Base-by-base conservation (phyloP, 2,888 invertebrate species). In the Trichopria drosophilae region DNA sequence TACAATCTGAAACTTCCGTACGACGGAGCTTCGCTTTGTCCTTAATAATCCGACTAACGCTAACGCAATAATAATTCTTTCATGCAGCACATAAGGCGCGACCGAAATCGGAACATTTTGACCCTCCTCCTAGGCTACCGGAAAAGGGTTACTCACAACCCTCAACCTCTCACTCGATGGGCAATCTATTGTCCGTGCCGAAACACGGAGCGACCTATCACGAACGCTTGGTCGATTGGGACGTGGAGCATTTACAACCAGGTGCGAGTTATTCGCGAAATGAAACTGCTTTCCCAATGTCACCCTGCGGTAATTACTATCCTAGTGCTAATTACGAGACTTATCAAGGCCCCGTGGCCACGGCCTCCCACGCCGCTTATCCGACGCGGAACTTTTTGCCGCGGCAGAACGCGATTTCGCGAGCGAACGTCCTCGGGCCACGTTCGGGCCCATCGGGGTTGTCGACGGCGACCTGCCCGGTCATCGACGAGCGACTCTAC, bases 21-120 rank as follows among this genome's bases (percentile, higher is more conserved):
- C n/a, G n/a, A n/a, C n/a, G n/a, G n/a, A n/a, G n/a, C n/a, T n/a
- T n/a, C n/a, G n/a, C n/a, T n/a, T n/a, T n/a, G n/a, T n/a, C n/a
- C n/a, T n/a, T n/a, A n/a, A n/a, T n/a, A n/a, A n/a, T n/a, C n/a
- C n/a, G n/a, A 55, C 52, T 55, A 55, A 56, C 47, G 56, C 64
- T 74, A 73, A 72, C 68, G 62, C 67, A 69, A 67, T 70, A 71
- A 69, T 69, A 45, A 60, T 62, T 53, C 35, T 53, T 56, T 49
- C 54, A 55, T 47, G 50, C 53, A 56, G 46, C 37, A 7, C 68
- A 51, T 54, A 63, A 74, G 65, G 57, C 64, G 57, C 69, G 75
- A 51, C 75, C 75, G 55, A 74, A 69, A 61, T 75, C 74, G 56
- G 75, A 75, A 60, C 69, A 71, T 54, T 69, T 72, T 65, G 73